Conservation (phyloP, 2,113 vertebrate genomes). For the Pseudorasbora parva region DNA sequence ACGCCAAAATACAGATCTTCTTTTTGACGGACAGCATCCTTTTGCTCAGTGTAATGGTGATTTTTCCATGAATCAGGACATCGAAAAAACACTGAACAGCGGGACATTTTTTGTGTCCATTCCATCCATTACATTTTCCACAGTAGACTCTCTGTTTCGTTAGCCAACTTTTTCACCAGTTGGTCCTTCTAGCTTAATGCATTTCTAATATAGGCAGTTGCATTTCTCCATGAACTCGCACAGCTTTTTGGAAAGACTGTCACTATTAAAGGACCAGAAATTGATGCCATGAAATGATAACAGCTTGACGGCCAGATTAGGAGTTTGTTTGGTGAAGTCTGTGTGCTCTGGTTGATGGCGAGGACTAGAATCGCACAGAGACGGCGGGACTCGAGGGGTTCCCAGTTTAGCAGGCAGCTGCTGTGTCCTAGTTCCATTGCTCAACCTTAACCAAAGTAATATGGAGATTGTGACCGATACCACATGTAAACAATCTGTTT, state of each 20-base stretch:
- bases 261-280: not conserved
- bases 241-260: not conserved
- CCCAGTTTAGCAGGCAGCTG: constrained; percentile 61
- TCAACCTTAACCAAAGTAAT: constrained; percentile 33
- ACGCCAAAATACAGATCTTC: not conserved
- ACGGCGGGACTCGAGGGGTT: constrained; percentile 50
- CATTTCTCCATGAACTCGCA: not conserved
- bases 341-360: constrained; percentile 10
- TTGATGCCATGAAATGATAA: not conserved
- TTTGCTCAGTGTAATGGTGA: not conserved
- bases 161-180: not conserved
- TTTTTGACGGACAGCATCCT: not conserved
- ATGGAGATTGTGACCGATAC: constrained; percentile 14
- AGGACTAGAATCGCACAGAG: constrained; percentile 27
- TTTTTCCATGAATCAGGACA: not conserved
- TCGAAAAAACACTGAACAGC: not conserved
- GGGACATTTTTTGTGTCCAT: not conserved
- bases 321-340: not conserved
- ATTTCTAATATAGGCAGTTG: not conserved
- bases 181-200: not conserved
- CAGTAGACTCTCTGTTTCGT: constrained; percentile 1
- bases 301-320: not conserved
- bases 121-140: not conserved
- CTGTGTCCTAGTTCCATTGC: constrained; percentile 58
- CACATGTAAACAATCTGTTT: constrained; percentile 13